Percentiles rank a stretch among this genome's conserved stretches.
These are phyloP conservation scores for Riparia riparia DNA, from an alignment of 2,113 vertebrate species.

Conservation along the genomic window DNA sequence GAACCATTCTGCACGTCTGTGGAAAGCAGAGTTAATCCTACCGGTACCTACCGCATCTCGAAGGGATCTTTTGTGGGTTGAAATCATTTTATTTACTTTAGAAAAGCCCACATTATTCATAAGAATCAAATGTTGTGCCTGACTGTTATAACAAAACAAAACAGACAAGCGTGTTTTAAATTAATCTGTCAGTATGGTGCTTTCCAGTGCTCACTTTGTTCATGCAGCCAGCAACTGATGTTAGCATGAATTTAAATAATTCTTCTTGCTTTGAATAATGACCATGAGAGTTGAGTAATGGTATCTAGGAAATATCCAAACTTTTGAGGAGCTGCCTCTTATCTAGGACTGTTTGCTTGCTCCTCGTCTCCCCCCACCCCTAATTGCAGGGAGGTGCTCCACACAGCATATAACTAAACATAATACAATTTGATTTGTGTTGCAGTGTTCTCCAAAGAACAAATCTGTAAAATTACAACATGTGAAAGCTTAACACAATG, in stretches of 20 bases:
- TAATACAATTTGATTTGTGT: slow-evolving; percentile 79
- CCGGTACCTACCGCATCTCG: neutral
- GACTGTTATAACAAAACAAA: slow-evolving; percentile 16
- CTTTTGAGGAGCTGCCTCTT: slow-evolving; percentile 24
- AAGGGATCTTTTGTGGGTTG: neutral
- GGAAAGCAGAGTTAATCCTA: slow-evolving; percentile 6
- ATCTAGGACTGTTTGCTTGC: neutral
- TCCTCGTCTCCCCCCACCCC: neutral
- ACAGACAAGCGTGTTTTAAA: slow-evolving; percentile 53
- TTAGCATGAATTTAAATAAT: slow-evolving; percentile 66
- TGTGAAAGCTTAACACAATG: slow-evolving; percentile 85
- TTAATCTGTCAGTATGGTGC: slow-evolving; percentile 46
- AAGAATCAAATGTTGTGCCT: slow-evolving; percentile 30
- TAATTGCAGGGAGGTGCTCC: slow-evolving; percentile 54
- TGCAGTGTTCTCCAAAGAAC: slow-evolving; percentile 67
- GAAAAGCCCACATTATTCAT: slow-evolving; percentile 41
- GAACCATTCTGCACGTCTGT: neutral
- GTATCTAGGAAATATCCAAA: slow-evolving; percentile 16
- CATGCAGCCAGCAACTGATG: slow-evolving; percentile 44
- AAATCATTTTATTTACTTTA: slow-evolving; percentile 42
- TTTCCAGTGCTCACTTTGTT: slow-evolving; percentile 37
- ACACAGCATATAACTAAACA: slow-evolving; percentile 66
- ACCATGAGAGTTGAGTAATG: slow-evolving; percentile 41
- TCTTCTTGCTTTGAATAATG: slow-evolving; percentile 55
- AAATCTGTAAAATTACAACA: slow-evolving; percentile 79